These are phyloP conservation scores for Salvelinus namaycush DNA, from an alignment of 2,113 vertebrate genomes.

Conservation along the genomic window DNA sequence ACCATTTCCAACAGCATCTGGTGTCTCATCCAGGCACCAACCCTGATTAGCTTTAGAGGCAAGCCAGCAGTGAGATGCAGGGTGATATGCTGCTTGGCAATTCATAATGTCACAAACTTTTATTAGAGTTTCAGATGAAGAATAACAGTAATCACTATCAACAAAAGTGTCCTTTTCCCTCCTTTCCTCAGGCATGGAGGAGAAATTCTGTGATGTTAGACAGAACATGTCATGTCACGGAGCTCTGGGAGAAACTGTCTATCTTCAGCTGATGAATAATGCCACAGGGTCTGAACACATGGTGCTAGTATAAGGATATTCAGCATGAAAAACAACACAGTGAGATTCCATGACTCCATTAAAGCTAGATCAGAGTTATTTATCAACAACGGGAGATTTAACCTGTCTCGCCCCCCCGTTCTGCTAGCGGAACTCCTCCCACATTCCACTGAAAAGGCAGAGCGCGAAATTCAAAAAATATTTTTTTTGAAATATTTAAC, in stretches of 20 bases:
- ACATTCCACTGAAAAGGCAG: no score
- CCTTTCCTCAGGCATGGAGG: not conserved
- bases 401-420: no score
- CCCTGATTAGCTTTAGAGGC: no score
- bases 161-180: not conserved
- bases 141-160: not conserved
- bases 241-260: constrained; percentile 3
- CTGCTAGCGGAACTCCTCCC: no score
- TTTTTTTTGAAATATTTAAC: no score
- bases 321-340: not conserved
- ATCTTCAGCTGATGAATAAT: not conserved
- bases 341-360: not conserved
- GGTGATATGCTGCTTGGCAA: not conserved
- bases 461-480: no score
- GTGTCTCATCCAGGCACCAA: no score
- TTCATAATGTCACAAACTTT: not conserved
- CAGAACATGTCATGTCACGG: not conserved
- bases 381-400: constrained; percentile 23
- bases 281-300: not conserved
- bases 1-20: no score
- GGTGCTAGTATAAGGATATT: not conserved
- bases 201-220: not conserved
- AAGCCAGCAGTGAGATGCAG: no score
- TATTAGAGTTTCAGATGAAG: not conserved
- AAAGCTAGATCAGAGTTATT: not conserved